Evolutionary conservation across 2,113 vertebrate species (phyloP), one percentile per base, ranked within the genome.

Genomic region (Phalacrocorax aristotelis): DNA sequence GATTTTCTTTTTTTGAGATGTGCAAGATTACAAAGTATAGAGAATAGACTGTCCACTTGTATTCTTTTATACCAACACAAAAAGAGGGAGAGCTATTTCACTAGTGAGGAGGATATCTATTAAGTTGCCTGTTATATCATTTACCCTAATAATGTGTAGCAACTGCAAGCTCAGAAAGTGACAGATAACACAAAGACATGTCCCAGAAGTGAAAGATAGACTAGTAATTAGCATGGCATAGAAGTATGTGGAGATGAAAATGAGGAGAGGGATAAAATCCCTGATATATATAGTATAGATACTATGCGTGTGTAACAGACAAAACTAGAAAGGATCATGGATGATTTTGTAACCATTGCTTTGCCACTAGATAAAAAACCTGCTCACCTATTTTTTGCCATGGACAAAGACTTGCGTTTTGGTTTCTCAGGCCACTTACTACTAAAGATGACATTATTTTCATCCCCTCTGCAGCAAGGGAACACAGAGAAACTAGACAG

Each of bases 81-180:
- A 95, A 89, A 69, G 26, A 93, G 13, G 40, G 13, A 84, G 51
- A 92, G 68, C 55, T 86, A 65, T 68, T 3, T 75, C 88, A 89
- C 30, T 46, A 82, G 40, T 89, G 58, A 95, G 82, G 84, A 95
- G 96, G 95, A 93, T 55, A 81, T 58, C 85, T 96, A 96, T 96
- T 97, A 96, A 94, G 44, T 62, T 97, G 92, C 95, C 97, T 95
- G 89, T 95, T 91, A 89, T 90, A 96, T 55, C 89, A 95, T 96
- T 96, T 95, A 85, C 86, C 51, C 96, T 83, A 92, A 88, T 57
- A 57, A 72, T 15, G 11, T 91, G 87, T 85, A 86, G 93, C 85
- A 91, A 96, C 68, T 93, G 70, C 69, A 72, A 84, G 68, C 76
- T 64, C 4, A 83, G 71, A 61, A 91, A 87, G 69, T 92, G 97